Evolutionary conservation across 2,888 invertebrate genomes (phyloP), one percentile per base, ranked within the genome.

Genomic region (Carpatolechia fugitivella): DNA sequence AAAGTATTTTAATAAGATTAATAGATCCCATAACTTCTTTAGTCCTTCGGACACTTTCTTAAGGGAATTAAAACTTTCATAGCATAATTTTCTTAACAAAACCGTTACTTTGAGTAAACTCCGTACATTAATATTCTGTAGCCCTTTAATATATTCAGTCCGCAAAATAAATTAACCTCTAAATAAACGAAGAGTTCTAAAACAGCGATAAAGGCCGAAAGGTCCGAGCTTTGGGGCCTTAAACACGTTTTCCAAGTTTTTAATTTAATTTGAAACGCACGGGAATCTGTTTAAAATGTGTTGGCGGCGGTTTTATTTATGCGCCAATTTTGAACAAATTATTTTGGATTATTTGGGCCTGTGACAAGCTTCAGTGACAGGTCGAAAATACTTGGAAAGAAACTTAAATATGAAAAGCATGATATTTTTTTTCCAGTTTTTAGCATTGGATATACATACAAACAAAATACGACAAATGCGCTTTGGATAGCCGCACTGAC

Each of bases 271-370:
- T 24, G 3, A 24, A 24, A 24, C 24, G 24, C 24, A 24, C 24
- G 24, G 24, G 24, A 24, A 24, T 24, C 24, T 24, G 24, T 24
- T 24, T 24, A 24, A 24, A 24, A 24, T 48, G 54, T 59, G 60
- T 65, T 62, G 60, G 56, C 55, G 60, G 59, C 55, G 60, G 59
- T 63, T 24, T 24, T 24, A 24, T 24, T 24, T 24, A 24, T 24
- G 24, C 6, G 24, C 24, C 24, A 24, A 24, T 24, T 24, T 24
- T 24, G 24, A 4, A 24, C 3, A 6, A 6, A 24, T 24, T 24
- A 24, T 24, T 24, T 24, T 24, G 6, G 6, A 24, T 24, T 24
- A 6, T n/a, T n/a, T 6, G 24, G 24, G 3, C 6, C 24, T 24
- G 24, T n/a, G 4, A 33, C 10, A 33, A 10, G 8, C 33, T 3